phyloP scores from a whole-genome alignment of 2,888 invertebrate genomes.

The Pollenia labialis region DNA sequence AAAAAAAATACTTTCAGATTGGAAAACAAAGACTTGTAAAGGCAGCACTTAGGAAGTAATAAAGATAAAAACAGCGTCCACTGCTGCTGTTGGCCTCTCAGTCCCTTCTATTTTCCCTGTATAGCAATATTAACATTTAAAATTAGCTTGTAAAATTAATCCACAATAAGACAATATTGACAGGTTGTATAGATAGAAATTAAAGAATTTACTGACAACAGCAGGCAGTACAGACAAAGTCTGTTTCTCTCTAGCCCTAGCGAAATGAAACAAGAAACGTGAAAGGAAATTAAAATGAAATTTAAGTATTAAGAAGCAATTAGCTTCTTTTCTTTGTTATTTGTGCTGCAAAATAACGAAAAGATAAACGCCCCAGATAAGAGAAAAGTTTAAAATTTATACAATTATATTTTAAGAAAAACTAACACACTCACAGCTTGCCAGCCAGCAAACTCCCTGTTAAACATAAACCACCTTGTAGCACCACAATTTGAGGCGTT shows the following conservation, averaged over 20 bases:
- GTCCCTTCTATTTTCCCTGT: neutral
- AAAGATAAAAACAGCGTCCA: constrained; percentile 24
- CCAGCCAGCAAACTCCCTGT: neutral
- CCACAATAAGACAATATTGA: constrained; percentile 80
- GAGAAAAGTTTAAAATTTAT: constrained; percentile 41
- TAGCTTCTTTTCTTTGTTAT: constrained; percentile 76
- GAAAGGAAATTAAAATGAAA: constrained; percentile 72
- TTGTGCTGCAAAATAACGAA: constrained; percentile 22
- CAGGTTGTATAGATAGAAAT: constrained; percentile 48
- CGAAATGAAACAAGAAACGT: neutral
- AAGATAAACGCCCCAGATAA: constrained; percentile 70
- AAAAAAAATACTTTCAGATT: constrained; percentile 5
- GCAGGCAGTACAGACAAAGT: constrained; percentile 59
- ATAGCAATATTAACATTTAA: constrained; percentile 80
- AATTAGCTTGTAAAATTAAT: constrained; percentile 83
- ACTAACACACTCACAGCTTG: constrained; percentile 1
- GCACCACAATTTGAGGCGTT: constrained; percentile 3
- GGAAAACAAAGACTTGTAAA: constrained; percentile 41
- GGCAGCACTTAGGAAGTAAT: constrained; percentile 50
- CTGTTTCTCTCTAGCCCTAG: neutral
- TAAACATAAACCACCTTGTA: neutral
- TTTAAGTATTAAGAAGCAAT: constrained; percentile 82
- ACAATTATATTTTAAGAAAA: constrained; percentile 18
- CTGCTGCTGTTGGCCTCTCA: neutral
- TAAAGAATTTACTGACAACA: constrained; percentile 28